Percentiles rank a stretch among this genome's conserved stretches.
Evolutionary conservation across 53 echinoderm and acorn worm species (phyloP).

Genomic region (Glandiceps talaboti): DNA sequence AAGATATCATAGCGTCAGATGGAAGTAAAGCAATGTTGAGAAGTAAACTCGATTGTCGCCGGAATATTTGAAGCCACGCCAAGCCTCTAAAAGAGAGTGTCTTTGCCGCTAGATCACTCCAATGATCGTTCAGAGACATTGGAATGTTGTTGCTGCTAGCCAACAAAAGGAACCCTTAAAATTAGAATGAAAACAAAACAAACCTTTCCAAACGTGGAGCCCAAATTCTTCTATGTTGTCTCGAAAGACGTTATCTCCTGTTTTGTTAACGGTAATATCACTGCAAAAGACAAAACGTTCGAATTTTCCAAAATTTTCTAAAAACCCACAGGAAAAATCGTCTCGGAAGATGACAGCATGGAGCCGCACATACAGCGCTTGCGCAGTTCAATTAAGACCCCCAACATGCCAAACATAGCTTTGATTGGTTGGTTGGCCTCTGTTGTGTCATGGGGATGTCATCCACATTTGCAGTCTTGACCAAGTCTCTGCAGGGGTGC

Average conservation of each 20-base stretch:
- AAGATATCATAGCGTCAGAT: too few species aligned
- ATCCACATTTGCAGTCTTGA: too few species aligned
- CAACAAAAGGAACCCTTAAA: neutral
- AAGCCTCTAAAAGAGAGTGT: too few species aligned
- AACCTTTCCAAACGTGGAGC: neutral
- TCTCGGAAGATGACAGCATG: slow-evolving; percentile 6
- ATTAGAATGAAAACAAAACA: neutral
- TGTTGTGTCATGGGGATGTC: too few species aligned
- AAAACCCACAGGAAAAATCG: neutral
- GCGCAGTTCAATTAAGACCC: slow-evolving; percentile 11
- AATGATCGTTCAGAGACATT: too few species aligned
- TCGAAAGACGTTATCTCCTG: neutral
- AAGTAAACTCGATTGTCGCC: too few species aligned
- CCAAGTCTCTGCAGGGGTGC: too few species aligned
- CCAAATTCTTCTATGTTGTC: neutral
- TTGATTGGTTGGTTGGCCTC: neutral
- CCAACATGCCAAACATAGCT: slow-evolving; percentile 14
- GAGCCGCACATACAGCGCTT: neutral
- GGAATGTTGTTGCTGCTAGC: too few species aligned
- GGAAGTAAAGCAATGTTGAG: too few species aligned
- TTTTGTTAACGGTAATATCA: neutral
- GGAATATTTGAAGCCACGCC: too few species aligned
- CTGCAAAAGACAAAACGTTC: neutral
- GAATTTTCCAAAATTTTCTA: neutral
- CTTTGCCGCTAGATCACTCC: too few species aligned